Percentiles rank a stretch among this genome's conserved stretches.
phyloP scores from a whole-genome alignment of 2,797 vertebrate species.

The Melanotaenia parkinsoni region DNA sequence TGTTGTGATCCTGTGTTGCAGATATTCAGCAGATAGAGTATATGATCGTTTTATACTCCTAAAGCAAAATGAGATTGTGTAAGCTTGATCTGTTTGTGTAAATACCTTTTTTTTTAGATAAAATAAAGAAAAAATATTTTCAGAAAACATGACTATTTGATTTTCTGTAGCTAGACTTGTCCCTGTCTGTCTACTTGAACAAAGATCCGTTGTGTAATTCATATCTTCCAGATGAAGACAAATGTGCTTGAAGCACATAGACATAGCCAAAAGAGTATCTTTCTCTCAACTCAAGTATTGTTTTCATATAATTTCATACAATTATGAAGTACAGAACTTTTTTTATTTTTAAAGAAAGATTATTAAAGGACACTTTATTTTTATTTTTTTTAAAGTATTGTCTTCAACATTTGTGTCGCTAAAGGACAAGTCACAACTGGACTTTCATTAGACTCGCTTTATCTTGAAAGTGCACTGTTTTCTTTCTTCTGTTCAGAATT shows the following conservation, averaged over 20 bases:
- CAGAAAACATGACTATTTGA: slow-evolving; percentile 4
- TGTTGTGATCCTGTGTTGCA: slow-evolving; percentile 33
- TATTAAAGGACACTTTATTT: too few relatives aligned
- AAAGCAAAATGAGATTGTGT: slow-evolving; percentile 6
- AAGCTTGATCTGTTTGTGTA: slow-evolving; percentile 43
- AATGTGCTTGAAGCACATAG: slow-evolving; percentile 27
- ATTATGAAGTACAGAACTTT: background rate
- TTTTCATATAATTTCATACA: too few relatives aligned
- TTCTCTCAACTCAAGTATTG: background rate
- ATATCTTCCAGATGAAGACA: slow-evolving; percentile 26
- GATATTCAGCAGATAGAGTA: slow-evolving; percentile 21
- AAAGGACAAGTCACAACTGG: too few relatives aligned
- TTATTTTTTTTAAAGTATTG: too few relatives aligned
- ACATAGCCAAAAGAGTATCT: slow-evolving; percentile 49
- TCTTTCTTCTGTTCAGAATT: too few relatives aligned
- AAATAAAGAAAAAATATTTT: slow-evolving; percentile 54
- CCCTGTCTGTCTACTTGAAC: background rate
- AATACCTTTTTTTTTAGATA: slow-evolving; percentile 20
- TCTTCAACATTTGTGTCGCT: too few relatives aligned
- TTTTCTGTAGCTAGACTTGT: background rate
- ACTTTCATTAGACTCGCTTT: too few relatives aligned
- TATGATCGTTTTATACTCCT: slow-evolving; percentile 3
- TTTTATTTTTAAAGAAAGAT: background rate
- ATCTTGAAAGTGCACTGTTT: too few relatives aligned
- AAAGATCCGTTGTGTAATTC: slow-evolving; percentile 13